Percentiles rank a stretch among this genome's conserved stretches.
Evolutionary conservation across 2,888 invertebrate species (phyloP).

Genomic region (Venusia cambrica): DNA sequence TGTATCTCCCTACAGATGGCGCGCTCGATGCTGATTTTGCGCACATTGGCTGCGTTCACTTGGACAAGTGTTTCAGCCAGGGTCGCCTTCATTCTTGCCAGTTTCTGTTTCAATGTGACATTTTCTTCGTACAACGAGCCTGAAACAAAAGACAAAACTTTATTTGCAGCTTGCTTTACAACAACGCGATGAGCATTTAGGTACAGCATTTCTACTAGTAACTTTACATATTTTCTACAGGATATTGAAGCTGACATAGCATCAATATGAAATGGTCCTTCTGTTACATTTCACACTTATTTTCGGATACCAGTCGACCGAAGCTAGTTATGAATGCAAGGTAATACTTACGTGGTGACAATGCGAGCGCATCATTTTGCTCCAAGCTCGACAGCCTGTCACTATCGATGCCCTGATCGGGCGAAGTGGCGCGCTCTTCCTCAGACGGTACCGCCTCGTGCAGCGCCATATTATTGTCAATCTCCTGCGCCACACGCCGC

Average conservation of each 20-base stretch:
- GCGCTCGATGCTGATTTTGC: conserved; percentile 90
- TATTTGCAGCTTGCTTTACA: too few relatives aligned
- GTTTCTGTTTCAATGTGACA: conserved; percentile 84
- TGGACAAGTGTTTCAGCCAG: conserved; percentile 89
- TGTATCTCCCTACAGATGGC: conserved; percentile 91
- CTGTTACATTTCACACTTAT: too few relatives aligned
- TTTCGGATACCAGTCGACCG: too few relatives aligned
- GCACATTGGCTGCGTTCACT: conserved; percentile 87
- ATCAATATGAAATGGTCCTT: too few relatives aligned
- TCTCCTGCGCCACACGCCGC: conserved; percentile 55
- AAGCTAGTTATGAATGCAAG: too few relatives aligned
- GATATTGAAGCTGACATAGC: too few relatives aligned
- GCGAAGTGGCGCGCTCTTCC: conserved; percentile 83
- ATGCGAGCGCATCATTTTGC: conserved; percentile 71
- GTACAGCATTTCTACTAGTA: too few relatives aligned
- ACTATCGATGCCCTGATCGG: conserved; percentile 95
- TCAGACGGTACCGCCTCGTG: conserved; percentile 53
- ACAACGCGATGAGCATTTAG: too few relatives aligned
- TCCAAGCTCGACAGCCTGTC: conserved; percentile 86
- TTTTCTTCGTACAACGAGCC: conserved; percentile 83
- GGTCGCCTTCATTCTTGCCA: conserved; percentile 86
- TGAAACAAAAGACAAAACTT: conserved; percentile 39
- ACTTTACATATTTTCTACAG: too few relatives aligned
- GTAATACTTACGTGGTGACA: conserved; percentile 75
- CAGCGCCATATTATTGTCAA: conserved; percentile 50